These are phyloP conservation scores for Myzus persicae DNA, from an alignment of 1,140 invertebrate species.

Conservation along the genomic window DNA sequence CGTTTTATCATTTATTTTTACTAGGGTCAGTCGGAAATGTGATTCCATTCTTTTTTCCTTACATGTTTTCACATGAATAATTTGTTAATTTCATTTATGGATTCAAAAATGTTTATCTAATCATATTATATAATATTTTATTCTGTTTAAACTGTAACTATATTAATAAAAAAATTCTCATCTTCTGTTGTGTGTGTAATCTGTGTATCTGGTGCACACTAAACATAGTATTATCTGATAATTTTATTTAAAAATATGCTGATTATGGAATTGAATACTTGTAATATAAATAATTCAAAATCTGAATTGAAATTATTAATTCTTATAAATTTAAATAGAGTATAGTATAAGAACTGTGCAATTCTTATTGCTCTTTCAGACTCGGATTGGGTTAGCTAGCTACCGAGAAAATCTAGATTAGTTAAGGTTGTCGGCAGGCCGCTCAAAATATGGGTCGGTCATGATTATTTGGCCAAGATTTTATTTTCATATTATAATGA, in stretches of 20 bases:
- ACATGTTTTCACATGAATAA: not conserved
- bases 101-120: conserved; percentile 21
- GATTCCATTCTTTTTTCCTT: not conserved
- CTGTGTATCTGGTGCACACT: not conserved
- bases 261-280: not conserved
- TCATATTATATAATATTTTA: conserved; percentile 27
- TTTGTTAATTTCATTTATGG: not conserved
- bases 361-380: not conserved
- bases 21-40: conserved; percentile 46
- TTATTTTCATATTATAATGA: too few relatives aligned
- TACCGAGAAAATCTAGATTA: too few relatives aligned
- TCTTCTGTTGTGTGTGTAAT: not conserved
- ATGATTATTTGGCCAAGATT: too few relatives aligned
- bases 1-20: conserved; percentile 43
- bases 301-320: not conserved
- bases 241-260: not conserved
- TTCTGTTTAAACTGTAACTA: not conserved
- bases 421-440: too few relatives aligned
- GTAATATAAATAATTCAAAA: not conserved
- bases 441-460: too few relatives aligned
- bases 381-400: too few relatives aligned
- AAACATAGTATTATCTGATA: not conserved
- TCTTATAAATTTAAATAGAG: not conserved
- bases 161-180: not conserved
- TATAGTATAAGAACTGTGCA: not conserved